Evolutionary conservation across 2,888 invertebrate genomes (phyloP), one percentile per base, ranked within the genome.

Genomic region (Diabrotica balteata): DNA sequence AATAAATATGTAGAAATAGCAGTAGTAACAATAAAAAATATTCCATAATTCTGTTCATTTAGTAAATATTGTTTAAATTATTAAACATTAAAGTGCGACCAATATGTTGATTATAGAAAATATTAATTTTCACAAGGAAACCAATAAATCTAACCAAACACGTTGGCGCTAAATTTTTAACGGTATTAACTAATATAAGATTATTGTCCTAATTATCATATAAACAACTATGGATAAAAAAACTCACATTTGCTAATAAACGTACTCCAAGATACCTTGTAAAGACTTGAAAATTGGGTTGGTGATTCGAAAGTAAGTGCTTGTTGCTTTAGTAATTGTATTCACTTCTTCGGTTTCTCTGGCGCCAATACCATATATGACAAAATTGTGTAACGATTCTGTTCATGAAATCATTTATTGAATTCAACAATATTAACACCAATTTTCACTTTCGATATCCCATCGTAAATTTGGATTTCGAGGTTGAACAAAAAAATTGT

Each of bases 301-400:
- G 64, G 64, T 64, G 58, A 64, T 64, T 64, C 58, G 64, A 64
- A 64, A 64, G 64, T 64, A 47, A 47, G 44, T 59, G 55, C 44
- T 57, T 57, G 55, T 57, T 57, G 45, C 55, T 64, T 64, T 64
- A 53, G 58, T 64, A 64, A 59, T 52, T 32, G 64, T 59, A 47
- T 52, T 58, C 32, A 64, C 58, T 64, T 64, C 64, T 64, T 64
- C 52, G 58, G 64, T 64, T 64, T 64, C 58, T 64, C 64, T 64
- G 64, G 64, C 64, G 64, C 64, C 64, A 64, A 64, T 64, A 64
- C 64, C 64, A 64, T 64, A 64, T 64, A 64, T 59, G 64, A 64
- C 64, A 64, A 58, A 64, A 64, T 64, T 64, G 64, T 64, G 64
- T 64, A 64, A 64, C 58, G 64, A 57, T 59, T 64, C 52, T 59